Percentiles rank a stretch among this genome's conserved stretches.
phyloP scores from a whole-genome alignment of 2,113 vertebrate species.

The Perca schrenkii region DNA sequence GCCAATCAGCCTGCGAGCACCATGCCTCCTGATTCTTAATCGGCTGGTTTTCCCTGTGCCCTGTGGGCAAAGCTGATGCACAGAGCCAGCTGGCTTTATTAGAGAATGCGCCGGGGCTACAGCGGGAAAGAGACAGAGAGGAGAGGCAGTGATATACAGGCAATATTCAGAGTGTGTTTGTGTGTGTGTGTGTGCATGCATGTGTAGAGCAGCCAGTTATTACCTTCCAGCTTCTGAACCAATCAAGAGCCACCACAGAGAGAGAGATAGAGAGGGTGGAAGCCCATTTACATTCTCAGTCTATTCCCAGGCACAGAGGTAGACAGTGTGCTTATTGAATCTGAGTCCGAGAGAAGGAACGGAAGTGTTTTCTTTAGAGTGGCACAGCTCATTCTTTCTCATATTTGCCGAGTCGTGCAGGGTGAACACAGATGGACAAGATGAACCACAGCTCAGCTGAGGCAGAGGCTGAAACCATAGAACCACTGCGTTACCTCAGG shows the following conservation, averaged over 20 bases:
- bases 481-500: slow-evolving; percentile 86
- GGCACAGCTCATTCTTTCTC: slow-evolving; percentile 54
- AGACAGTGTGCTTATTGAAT: slow-evolving; percentile 55
- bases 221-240: slow-evolving; percentile 57
- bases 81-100: slow-evolving; percentile 75
- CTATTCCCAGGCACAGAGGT: slow-evolving; percentile 50
- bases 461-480: slow-evolving; percentile 81
- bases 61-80: slow-evolving; percentile 75
- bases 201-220: slow-evolving; percentile 55
- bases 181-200: not conserved
- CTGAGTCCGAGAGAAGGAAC: slow-evolving; percentile 49
- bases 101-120: slow-evolving; percentile 68
- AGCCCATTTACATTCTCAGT: slow-evolving; percentile 55
- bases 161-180: slow-evolving; percentile 23
- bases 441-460: slow-evolving; percentile 87
- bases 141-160: slow-evolving; percentile 57
- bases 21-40: slow-evolving; percentile 80
- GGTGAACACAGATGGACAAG: slow-evolving; percentile 74
- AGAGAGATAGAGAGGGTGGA: slow-evolving; percentile 48
- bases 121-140: slow-evolving; percentile 56
- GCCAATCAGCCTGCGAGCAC: slow-evolving; percentile 79
- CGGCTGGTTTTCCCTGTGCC: slow-evolving; percentile 75
- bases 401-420: slow-evolving; percentile 50
- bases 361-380: slow-evolving; percentile 53
- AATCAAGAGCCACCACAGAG: slow-evolving; percentile 59